Evolutionary conservation across 2,888 invertebrate species (phyloP), one percentile per base, ranked within the genome.

Genomic region (Oeneis ivallda): DNA sequence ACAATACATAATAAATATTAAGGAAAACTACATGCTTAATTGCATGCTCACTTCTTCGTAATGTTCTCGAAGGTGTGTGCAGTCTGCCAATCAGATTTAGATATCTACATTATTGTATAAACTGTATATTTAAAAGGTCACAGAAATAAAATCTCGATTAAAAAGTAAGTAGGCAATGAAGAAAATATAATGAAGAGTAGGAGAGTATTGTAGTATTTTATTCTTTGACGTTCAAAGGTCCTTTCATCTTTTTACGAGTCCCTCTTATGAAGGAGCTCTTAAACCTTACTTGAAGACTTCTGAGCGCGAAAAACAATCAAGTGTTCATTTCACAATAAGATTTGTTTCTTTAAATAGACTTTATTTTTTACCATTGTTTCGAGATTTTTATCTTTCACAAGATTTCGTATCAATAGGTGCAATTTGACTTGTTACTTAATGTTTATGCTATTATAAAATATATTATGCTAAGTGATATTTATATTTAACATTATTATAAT

Each of bases 161-260:
- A 50, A 49, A 50, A 50, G 5, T 6, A 13, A 11, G 11, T 13
- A 11, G 49, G 5, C 5, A 26, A 4, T 26, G 26, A 26, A 26
- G 6, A 50, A 26, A 26, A 13, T 50, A 11, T 11, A 50, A 26
- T 26, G 49, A 19, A 47, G 17, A 47, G 47, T 47, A 47, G 17
- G 17, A 17, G 47, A 17, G 10, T 47, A 47, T 47, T 47, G 47
- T 47, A 47, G 49, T 50, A 39, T 56, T 56, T 41, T 41, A 19
- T 56, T 56, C 37, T 56, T 41, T 39, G 56, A 17, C 56, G 39
- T 26, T 56, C 56, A 56, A 39, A 56, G 17, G 56, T 13, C 41
- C 56, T 56, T 56, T 56, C 56, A 56, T 56, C 56, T 56, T 56
- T 39, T 41, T 41, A 56, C 56, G 56, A 56, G 56, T 41, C 41